These are phyloP conservation scores for Drosophila mauritiana DNA, from an alignment of 1,140 invertebrate genomes.

Conservation along the genomic window DNA sequence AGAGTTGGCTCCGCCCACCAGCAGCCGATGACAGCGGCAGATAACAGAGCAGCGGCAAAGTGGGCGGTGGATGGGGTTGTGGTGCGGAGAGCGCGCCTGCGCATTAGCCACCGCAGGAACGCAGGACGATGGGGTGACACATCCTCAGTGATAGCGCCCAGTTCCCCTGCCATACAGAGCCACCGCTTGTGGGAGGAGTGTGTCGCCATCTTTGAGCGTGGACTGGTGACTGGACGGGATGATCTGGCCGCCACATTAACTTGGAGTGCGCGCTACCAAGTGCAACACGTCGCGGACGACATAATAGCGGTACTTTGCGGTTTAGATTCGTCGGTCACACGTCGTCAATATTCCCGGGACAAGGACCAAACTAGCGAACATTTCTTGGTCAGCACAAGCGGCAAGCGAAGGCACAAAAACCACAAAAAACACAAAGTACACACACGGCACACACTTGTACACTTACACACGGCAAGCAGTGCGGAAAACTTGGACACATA, in stretches of 20 bases:
- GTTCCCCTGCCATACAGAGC: constrained; percentile 1
- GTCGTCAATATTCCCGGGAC: constrained; percentile 52
- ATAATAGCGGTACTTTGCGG: constrained; percentile 77
- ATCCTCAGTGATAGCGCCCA: constrained; percentile 27
- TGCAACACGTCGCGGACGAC: constrained; percentile 78
- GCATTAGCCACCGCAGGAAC: constrained; percentile 56
- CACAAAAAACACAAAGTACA: no score
- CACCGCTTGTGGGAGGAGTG: constrained; percentile 59
- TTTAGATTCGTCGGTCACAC: constrained; percentile 74
- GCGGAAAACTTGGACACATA: constrained; percentile 58
- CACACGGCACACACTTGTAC: neutral
- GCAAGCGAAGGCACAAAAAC: constrained; percentile 17
- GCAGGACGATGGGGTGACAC: constrained; percentile 42
- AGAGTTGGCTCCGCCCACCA: constrained; percentile 53
- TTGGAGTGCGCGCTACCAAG: constrained; percentile 78
- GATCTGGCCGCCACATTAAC: constrained; percentile 70
- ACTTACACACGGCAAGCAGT: neutral
- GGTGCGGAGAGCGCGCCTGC: constrained; percentile 64
- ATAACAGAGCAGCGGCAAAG: constrained; percentile 50
- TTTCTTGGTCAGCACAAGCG: constrained; percentile 38
- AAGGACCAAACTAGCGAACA: constrained; percentile 14
- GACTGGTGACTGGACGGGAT: constrained; percentile 53
- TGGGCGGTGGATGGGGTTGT: constrained; percentile 21
- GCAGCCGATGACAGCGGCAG: constrained; percentile 40
- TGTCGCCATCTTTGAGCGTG: constrained; percentile 75